These are phyloP conservation scores for Lepus europaeus DNA, from an alignment of 2,113 vertebrate genomes.

Conservation along the genomic window DNA sequence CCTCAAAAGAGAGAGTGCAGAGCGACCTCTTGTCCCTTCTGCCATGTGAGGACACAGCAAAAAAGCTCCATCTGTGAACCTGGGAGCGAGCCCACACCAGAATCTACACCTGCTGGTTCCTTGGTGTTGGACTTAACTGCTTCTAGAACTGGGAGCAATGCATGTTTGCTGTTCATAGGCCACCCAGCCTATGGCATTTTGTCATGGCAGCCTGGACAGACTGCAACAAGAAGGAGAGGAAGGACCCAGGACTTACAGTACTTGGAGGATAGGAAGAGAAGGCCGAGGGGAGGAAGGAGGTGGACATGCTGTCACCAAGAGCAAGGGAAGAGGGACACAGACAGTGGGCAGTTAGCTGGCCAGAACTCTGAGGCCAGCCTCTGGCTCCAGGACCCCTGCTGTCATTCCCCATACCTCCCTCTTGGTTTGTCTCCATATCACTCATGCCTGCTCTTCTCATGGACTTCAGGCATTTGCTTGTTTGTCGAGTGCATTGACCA, in stretches of 20 bases:
- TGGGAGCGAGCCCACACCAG: not conserved
- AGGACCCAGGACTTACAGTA: fast-evolving
- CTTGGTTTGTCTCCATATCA: not conserved
- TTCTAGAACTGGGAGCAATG: not conserved
- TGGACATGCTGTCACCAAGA: fast-evolving
- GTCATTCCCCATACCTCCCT: not conserved
- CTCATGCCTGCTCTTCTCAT: too few relatives aligned
- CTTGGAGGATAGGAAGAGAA: not conserved
- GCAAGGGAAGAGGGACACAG: fast-evolving
- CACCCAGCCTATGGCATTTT: fast-evolving
- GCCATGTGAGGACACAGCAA: not conserved
- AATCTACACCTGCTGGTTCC: too few relatives aligned
- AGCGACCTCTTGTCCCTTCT: not conserved
- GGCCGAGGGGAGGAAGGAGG: not conserved
- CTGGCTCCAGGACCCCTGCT: too few relatives aligned
- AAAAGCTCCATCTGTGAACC: not conserved
- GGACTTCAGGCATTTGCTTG: not conserved
- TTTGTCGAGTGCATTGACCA: fast-evolving
- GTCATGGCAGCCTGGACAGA: not conserved
- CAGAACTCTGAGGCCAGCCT: too few relatives aligned
- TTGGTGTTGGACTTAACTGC: not conserved
- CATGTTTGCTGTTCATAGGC: not conserved
- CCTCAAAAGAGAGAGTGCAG: not conserved
- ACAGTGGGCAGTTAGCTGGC: fast-evolving
- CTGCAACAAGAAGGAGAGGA: too few relatives aligned